These are phyloP conservation scores for Cyanoliseus patagonus DNA, from an alignment of 2,113 vertebrate genomes.

Conservation along the genomic window DNA sequence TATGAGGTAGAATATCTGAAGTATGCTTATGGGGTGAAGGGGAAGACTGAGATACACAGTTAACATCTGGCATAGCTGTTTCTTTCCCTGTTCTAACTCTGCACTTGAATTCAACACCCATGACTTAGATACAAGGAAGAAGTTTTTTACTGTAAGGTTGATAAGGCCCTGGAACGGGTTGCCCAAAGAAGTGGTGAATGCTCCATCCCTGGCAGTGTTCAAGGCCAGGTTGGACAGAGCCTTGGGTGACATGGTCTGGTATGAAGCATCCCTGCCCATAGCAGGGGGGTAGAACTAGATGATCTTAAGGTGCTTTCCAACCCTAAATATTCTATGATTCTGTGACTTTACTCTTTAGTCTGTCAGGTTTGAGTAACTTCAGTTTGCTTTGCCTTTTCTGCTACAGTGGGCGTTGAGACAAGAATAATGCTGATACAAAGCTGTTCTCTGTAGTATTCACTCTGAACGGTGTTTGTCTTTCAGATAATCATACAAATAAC, in stretches of 20 bases:
- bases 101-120: background rate
- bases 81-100: background rate
- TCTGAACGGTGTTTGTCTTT: conserved; percentile 10
- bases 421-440: conserved; percentile 1
- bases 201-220: background rate
- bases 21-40: background rate
- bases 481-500: background rate
- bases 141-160: background rate
- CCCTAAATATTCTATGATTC: background rate
- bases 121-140: background rate
- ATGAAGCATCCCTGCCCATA: background rate
- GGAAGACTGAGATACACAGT: background rate
- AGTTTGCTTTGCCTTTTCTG: background rate
- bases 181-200: background rate
- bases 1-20: conserved; percentile 79
- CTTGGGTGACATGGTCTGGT: background rate
- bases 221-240: background rate
- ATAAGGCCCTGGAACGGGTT: background rate
- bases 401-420: background rate
- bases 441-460: conserved; percentile 18
- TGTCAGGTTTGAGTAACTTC: background rate
- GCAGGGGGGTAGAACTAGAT: background rate
- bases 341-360: background rate
- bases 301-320: background rate
- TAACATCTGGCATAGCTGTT: background rate